These are phyloP conservation scores for Archegozetes longisetosus DNA, from an alignment of 1,140 invertebrate species.

Conservation along the genomic window DNA sequence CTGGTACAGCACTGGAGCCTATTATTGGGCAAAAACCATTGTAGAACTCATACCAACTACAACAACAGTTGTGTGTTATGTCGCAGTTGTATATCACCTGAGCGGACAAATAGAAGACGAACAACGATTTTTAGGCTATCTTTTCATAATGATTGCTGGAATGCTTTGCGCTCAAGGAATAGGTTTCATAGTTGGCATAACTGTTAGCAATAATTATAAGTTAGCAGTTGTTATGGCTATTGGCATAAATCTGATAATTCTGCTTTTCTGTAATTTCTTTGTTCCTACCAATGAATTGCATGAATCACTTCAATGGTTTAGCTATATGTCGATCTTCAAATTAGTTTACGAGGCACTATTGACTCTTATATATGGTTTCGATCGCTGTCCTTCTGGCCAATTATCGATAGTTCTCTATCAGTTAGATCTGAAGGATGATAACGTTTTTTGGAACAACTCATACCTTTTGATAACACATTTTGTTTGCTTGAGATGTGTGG, in stretches of 20 bases:
- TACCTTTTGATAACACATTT: too few relatives aligned
- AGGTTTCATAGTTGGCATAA: neutral
- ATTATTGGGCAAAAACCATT: neutral
- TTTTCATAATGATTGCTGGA: neutral
- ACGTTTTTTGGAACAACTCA: too few relatives aligned
- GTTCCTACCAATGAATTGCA: neutral
- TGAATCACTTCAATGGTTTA: neutral
- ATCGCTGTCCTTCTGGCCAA: neutral
- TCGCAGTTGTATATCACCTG: neutral
- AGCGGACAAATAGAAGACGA: neutral
- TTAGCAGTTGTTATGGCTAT: neutral
- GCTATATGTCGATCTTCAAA: neutral
- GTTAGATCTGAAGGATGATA: too few relatives aligned
- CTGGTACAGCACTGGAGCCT: constrained; percentile 3
- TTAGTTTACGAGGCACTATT: neutral
- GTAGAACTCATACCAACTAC: neutral
- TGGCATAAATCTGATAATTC: neutral
- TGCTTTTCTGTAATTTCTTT: neutral
- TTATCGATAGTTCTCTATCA: too few relatives aligned
- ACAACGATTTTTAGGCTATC: neutral
- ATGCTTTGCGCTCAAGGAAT: neutral
- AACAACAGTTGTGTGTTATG: neutral
- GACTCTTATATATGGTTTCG: neutral
- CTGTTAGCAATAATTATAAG: neutral
- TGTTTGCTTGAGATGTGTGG: too few relatives aligned